Evolutionary conservation across 1,140 invertebrate genomes (phyloP).

Genomic region (Drosophila tsacasi): DNA sequence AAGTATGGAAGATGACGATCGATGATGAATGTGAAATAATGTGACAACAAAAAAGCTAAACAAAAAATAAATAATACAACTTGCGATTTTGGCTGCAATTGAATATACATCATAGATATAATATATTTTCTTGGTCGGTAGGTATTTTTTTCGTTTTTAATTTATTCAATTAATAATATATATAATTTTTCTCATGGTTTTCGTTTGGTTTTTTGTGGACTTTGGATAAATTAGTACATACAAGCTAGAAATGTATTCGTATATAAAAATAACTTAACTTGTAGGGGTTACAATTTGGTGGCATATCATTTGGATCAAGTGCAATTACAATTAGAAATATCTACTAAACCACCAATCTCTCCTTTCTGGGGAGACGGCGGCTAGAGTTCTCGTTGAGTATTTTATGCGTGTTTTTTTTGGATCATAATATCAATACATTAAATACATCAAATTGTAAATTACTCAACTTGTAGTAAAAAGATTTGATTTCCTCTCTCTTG

Average conservation of each 20-base stretch:
- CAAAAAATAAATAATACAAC: conserved; percentile 55
- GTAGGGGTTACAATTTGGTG: conserved; percentile 70
- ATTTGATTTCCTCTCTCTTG: conserved; percentile 59
- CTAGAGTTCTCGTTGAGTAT: conserved; percentile 52
- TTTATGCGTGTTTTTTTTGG: conserved; percentile 18
- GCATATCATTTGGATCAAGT: conserved; percentile 77
- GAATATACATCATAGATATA: conserved; percentile 50
- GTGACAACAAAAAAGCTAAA: conserved; percentile 17
- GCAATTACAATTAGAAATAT: conserved; percentile 48
- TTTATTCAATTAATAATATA: conserved; percentile 72
- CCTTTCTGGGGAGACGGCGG: conserved; percentile 24
- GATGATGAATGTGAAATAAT: conserved; percentile 6
- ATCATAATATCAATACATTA: conserved; percentile 22
- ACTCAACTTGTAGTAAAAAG: conserved; percentile 59
- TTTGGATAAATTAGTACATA: conserved; percentile 48
- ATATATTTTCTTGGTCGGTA: conserved; percentile 49
- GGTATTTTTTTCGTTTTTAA: conserved; percentile 34
- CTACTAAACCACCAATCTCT: conserved; percentile 18
- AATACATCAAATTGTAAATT: conserved; percentile 59
- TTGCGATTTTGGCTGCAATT: conserved; percentile 37
- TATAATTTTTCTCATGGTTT: conserved; percentile 54
- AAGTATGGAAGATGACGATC: neutral
- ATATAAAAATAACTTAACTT: conserved; percentile 65
- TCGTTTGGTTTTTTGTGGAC: conserved; percentile 25
- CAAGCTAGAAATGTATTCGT: conserved; percentile 50